A percentile compares a stretch with the other conserved stretches of the same genome.
phyloP scores from a whole-genome alignment of 2,797 vertebrate species.

The Atherinosoma microstoma region DNA sequence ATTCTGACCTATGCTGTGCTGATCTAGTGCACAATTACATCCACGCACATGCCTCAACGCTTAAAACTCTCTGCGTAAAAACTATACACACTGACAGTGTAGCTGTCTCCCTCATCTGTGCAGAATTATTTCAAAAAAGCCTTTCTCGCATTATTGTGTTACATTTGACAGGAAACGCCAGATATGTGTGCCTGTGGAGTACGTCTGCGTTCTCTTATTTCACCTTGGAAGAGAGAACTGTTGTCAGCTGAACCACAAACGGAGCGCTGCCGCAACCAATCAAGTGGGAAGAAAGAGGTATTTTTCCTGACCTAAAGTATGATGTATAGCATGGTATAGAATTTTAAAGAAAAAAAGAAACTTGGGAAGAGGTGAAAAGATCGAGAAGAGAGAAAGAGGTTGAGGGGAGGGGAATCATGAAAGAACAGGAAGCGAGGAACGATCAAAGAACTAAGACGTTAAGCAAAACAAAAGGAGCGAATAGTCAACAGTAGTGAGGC shows the following conservation, averaged over 20 bases:
- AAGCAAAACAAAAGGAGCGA: constrained; percentile 17
- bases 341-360: constrained; percentile 50
- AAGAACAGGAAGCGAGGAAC: constrained; percentile 14
- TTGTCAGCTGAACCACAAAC: constrained; percentile 73
- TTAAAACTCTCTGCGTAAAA: constrained; percentile 48
- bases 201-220: constrained; percentile 64
- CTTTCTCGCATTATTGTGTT: constrained; percentile 76
- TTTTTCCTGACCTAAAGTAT: constrained; percentile 44
- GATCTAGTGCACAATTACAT: constrained; percentile 34
- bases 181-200: constrained; percentile 57
- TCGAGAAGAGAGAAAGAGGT: constrained; percentile 49
- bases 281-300: constrained; percentile 44
- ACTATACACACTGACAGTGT: constrained; percentile 48
- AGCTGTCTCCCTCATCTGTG: constrained; percentile 61
- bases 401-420: constrained; percentile 42
- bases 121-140: constrained; percentile 67
- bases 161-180: constrained; percentile 74
- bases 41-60: constrained; percentile 21
- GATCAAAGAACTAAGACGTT: constrained; percentile 34
- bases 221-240: constrained; percentile 62
- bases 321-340: constrained; percentile 52
- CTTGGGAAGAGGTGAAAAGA: constrained; percentile 40
- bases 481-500: neutral
- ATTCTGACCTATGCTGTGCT: constrained; percentile 29
- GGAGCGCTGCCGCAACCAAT: constrained; percentile 65